Evolutionary conservation across 2,113 vertebrate genomes (phyloP), one percentile per base, ranked within the genome.

Genomic region (Lates calcarifer): DNA sequence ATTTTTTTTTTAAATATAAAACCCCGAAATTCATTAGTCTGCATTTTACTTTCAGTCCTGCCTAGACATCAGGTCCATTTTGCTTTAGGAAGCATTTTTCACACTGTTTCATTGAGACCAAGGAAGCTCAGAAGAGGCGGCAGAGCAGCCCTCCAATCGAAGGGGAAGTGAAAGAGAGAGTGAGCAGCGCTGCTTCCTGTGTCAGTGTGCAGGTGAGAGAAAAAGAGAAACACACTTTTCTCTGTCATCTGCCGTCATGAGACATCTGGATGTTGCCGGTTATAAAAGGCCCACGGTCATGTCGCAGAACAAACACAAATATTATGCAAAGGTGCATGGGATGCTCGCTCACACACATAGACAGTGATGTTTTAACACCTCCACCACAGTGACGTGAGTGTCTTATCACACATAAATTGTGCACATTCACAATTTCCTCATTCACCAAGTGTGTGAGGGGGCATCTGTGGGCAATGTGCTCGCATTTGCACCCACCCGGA

Each of bases 151-250:
- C 75, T 68, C 29, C 55, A 6, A 26, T 58, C 2, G 4, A 84
- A 86, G 72, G 82, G 89, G 92, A 94, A 92, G 92, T 93, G 89
- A 91, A 88, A 94, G 66, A 81, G 39, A 74, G 71, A 85, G 84
- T 70, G 63, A 87, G 81, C 75, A 7, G 70, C 17, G 41, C 56
- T 31, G 76, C 80, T 92, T 93, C 92, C 92, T 90, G 90, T 91
- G 79, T 82, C 69, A 77, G 64, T 11, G 22, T 61, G 87, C 91
- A 93, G 92, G 93, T 93, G 88, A 91, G 58, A 77, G 31, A 79
- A 56, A 45, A 60, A 82, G 60, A 83, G 39, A 83, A 15, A 74
- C 20, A 74, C 20, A 26, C 41, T 74, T 56, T 53, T 68, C 74
- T 74, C 64, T 72, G 47, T 51, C 74, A 65, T 73, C 82, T 77